These are phyloP conservation scores for Valencia hispanica DNA, from an alignment of 2,797 vertebrate genomes.

Conservation along the genomic window DNA sequence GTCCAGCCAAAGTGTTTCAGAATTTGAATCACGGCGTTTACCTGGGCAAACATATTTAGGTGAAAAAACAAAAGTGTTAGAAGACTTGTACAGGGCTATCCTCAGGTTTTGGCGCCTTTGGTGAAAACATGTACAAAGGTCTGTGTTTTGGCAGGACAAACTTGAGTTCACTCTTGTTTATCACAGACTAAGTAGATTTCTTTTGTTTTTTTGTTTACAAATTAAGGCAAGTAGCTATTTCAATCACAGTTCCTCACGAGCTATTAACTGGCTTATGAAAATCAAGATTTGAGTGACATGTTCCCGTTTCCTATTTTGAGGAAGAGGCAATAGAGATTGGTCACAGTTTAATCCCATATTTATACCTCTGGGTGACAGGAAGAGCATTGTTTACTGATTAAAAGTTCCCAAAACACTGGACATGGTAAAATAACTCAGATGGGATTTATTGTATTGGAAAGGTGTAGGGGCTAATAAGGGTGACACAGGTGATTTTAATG, in stretches of 20 bases:
- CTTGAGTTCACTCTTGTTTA: not conserved
- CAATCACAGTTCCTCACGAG: not conserved
- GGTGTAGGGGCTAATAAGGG: not conserved
- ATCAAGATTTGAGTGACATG: not conserved
- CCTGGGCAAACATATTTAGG: slow-evolving; percentile 19
- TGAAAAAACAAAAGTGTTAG: not conserved
- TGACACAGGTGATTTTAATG: not conserved
- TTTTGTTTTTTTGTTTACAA: not conserved
- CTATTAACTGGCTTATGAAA: not conserved
- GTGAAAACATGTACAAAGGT: not conserved
- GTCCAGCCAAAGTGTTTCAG: slow-evolving; percentile 74
- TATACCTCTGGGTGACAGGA: not conserved
- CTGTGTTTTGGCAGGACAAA: not conserved
- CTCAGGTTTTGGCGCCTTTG: not conserved
- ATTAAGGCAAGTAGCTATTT: not conserved
- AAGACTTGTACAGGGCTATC: not conserved
- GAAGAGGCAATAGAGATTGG: not conserved
- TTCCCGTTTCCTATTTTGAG: not conserved
- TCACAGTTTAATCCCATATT: not conserved
- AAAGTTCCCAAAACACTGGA: not conserved
- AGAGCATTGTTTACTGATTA: not conserved
- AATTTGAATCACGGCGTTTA: slow-evolving; percentile 70
- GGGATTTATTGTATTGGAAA: not conserved
- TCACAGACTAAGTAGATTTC: not conserved
- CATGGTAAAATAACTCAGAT: not conserved